Percentiles rank a stretch among this genome's conserved stretches.
Evolutionary conservation across 2,888 invertebrate genomes (phyloP).

Genomic region (Cheilosia scutellata): DNA sequence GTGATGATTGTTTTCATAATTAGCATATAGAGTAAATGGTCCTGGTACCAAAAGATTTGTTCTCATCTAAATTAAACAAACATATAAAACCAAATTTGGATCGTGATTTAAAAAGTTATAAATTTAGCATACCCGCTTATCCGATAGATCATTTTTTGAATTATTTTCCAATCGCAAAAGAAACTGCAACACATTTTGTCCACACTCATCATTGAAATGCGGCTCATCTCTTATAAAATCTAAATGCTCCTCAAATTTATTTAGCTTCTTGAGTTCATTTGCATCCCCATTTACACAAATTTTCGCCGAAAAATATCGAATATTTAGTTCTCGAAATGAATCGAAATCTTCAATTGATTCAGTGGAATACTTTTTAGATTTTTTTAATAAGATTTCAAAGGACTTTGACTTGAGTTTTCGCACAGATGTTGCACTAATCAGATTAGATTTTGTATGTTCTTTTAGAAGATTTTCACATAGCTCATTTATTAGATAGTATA

Average conservation of each 20-base stretch:
- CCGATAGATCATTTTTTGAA: conserved; percentile 41
- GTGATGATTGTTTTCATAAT: conserved; percentile 76
- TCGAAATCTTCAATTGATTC: conserved; percentile 77
- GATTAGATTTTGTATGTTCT: conserved; percentile 53
- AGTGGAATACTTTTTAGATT: conserved; percentile 71
- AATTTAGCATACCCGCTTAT: conserved; percentile 11
- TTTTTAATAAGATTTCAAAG: conserved; percentile 79
- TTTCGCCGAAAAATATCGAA: conserved; percentile 79
- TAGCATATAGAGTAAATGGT: conserved; percentile 78
- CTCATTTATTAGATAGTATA: conserved; percentile 78
- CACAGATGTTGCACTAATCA: conserved; percentile 76
- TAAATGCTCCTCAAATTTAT: conserved; percentile 77
- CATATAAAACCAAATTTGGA: too few relatives aligned
- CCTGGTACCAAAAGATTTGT: conserved; percentile 77
- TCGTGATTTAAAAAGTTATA: neutral
- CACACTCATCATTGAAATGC: conserved; percentile 77
- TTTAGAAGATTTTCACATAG: conserved; percentile 77
- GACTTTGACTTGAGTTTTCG: conserved; percentile 77
- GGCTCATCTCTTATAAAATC: conserved; percentile 73
- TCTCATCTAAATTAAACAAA: conserved; percentile 11
- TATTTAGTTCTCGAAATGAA: conserved; percentile 78
- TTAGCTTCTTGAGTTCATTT: conserved; percentile 75
- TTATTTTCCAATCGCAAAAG: conserved; percentile 77
- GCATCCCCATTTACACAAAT: conserved; percentile 77
- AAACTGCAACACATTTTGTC: conserved; percentile 77